A percentile compares a stretch with the other conserved stretches of the same genome.
phyloP scores from a whole-genome alignment of 2,888 invertebrate species.

The Carterocephalus palaemon region DNA sequence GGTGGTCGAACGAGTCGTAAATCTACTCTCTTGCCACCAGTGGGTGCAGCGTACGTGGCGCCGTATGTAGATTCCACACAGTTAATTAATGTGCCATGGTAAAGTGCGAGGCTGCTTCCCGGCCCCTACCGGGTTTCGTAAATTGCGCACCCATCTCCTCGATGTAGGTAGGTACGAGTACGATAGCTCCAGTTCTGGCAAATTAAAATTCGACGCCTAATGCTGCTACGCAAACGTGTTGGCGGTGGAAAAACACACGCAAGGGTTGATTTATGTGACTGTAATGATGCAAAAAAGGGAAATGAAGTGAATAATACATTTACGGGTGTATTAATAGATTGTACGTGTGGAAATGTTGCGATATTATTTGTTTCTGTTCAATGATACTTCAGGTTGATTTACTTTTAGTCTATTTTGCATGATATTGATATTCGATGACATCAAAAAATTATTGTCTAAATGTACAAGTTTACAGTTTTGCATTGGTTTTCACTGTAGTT shows the following conservation, averaged over 20 bases:
- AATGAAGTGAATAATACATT: too few relatives aligned
- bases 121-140: conserved; percentile 63
- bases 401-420: too few relatives aligned
- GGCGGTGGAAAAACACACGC: conserved; percentile 21
- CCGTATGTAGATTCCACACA: conserved; percentile 73
- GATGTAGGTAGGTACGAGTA: conserved; percentile 50
- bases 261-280: conserved; percentile 19
- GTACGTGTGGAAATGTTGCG: too few relatives aligned
- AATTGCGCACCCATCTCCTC: conserved; percentile 72
- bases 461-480: too few relatives aligned
- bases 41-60: conserved; percentile 62
- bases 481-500: too few relatives aligned
- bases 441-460: too few relatives aligned
- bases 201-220: conserved; percentile 59
- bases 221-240: conserved; percentile 18
- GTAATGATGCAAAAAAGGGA: conserved; percentile 12
- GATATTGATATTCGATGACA: too few relatives aligned
- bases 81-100: conserved; percentile 76
- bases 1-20: conserved; percentile 76
- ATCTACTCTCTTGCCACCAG: conserved; percentile 72
- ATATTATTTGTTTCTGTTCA: too few relatives aligned
- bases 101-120: conserved; percentile 68
- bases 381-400: too few relatives aligned
- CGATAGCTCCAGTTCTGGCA: conserved; percentile 60
- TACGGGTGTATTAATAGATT: too few relatives aligned